Conservation (phyloP, 2,113 vertebrate species). For the Condylura cristata region DNA sequence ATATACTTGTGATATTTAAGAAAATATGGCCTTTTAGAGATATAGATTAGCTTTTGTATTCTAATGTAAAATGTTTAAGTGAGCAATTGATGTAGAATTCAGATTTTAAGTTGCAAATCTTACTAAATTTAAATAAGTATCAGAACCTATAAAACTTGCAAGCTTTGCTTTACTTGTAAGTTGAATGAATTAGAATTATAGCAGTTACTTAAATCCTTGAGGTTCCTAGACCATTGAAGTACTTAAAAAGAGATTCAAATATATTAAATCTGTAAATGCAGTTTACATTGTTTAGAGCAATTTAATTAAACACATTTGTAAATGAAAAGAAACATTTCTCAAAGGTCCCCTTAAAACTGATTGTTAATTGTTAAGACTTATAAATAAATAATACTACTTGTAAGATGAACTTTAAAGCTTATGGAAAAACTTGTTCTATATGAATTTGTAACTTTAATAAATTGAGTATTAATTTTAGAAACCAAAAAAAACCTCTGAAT, state of each 20-base stretch:
- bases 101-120: slow-evolving; percentile 45
- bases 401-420: slow-evolving; percentile 59
- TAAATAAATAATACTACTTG: slow-evolving; percentile 76
- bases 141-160: slow-evolving; percentile 16
- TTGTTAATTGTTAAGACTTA: slow-evolving; percentile 64
- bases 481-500: slow-evolving; percentile 17
- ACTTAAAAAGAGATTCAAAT: slow-evolving; percentile 64
- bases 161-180: slow-evolving; percentile 24
- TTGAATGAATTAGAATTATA: slow-evolving; percentile 54
- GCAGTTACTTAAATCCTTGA: slow-evolving; percentile 53
- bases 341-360: slow-evolving; percentile 66
- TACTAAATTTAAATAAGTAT: slow-evolving; percentile 26
- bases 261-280: slow-evolving; percentile 62
- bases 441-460: slow-evolving; percentile 74
- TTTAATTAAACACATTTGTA: slow-evolving; percentile 79
- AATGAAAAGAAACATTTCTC: slow-evolving; percentile 63
- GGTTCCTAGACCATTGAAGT: slow-evolving; percentile 55
- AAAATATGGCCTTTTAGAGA: background rate
- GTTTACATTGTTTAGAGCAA: slow-evolving; percentile 53
- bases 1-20: background rate
- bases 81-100: slow-evolving; percentile 4
- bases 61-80: background rate
- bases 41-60: slow-evolving; percentile 1
- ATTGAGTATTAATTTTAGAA: slow-evolving; percentile 66
- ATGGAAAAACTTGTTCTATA: slow-evolving; percentile 21